These are phyloP conservation scores for Netelia virgata DNA, from an alignment of 2,888 invertebrate genomes.

Conservation along the genomic window DNA sequence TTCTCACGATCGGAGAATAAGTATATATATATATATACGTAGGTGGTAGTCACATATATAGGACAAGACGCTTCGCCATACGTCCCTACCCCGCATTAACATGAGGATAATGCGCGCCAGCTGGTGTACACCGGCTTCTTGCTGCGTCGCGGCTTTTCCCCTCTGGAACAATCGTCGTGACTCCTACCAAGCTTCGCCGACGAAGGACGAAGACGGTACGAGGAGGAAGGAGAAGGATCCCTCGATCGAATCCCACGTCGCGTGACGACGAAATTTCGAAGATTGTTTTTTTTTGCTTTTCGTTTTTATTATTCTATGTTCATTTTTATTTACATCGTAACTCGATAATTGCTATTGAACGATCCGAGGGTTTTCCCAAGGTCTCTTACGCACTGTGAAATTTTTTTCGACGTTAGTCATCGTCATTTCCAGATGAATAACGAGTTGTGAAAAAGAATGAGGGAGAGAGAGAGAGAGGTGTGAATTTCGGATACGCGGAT, in stretches of 20 bases:
- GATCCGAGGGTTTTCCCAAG: too few relatives aligned
- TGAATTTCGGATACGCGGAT: slow-evolving; percentile 51
- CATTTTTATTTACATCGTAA: too few relatives aligned
- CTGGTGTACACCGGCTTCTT: slow-evolving; percentile 51
- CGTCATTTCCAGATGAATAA: slow-evolving; percentile 5
- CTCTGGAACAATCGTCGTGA: slow-evolving; percentile 69
- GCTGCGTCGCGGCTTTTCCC: slow-evolving; percentile 38
- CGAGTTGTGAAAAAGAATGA: slow-evolving; percentile 25
- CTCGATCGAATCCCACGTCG: slow-evolving; percentile 8
- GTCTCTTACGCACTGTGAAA: not conserved
- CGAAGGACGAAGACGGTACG: slow-evolving; percentile 26
- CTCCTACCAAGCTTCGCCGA: slow-evolving; percentile 39
- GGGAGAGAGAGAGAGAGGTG: too few relatives aligned
- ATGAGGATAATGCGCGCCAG: slow-evolving; percentile 70
- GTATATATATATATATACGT: slow-evolving; percentile 35
- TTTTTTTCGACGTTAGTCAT: not conserved
- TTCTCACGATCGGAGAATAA: slow-evolving; percentile 72
- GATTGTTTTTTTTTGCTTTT: too few relatives aligned
- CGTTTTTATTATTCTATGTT: too few relatives aligned
- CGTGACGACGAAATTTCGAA: not conserved
- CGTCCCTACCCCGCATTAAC: slow-evolving; percentile 65
- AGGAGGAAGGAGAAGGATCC: slow-evolving; percentile 34
- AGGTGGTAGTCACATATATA: slow-evolving; percentile 39
- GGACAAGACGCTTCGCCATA: slow-evolving; percentile 45
- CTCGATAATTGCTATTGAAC: too few relatives aligned